Evolutionary conservation across 2,797 vertebrate species (phyloP).

Genomic region (Apogon hyalosoma): DNA sequence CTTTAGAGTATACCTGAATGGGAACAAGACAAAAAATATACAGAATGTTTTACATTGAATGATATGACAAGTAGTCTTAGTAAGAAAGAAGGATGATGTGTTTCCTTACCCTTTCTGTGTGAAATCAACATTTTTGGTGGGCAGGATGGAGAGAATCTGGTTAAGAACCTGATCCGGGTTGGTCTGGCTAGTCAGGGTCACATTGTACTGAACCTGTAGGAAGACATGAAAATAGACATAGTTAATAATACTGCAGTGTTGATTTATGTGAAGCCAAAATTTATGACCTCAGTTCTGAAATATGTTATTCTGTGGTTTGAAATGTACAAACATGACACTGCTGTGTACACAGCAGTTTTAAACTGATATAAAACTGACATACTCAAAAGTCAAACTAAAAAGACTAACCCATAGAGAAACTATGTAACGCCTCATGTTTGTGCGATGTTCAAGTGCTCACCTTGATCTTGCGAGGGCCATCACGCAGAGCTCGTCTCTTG

Average conservation of each 20-base stretch:
- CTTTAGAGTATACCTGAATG: conserved; percentile 90
- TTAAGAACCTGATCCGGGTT: conserved; percentile 91
- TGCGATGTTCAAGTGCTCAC: conserved; percentile 76
- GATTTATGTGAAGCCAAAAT: too few species aligned
- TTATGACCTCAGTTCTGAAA: too few species aligned
- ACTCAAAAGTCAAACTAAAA: too few species aligned
- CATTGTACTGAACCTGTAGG: conserved; percentile 91
- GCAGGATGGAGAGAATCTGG: conserved; percentile 89
- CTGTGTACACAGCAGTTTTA: too few species aligned
- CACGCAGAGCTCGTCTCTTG: conserved; percentile 87
- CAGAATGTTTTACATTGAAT: not conserved
- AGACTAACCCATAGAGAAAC: too few species aligned
- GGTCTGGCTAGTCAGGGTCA: conserved; percentile 90
- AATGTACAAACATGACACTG: too few species aligned
- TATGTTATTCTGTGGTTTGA: too few species aligned
- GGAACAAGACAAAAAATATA: too few species aligned
- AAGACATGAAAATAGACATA: not conserved
- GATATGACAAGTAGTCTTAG: not conserved
- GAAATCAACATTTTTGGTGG: conserved; percentile 90
- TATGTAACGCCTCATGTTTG: not conserved
- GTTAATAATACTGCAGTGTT: not conserved
- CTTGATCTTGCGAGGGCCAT: conserved; percentile 89
- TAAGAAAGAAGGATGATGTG: not conserved
- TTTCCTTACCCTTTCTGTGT: conserved; percentile 91
- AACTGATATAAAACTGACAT: too few species aligned